phyloP scores from a whole-genome alignment of 2,888 invertebrate genomes.

The Nephrocerus scutellatus region DNA sequence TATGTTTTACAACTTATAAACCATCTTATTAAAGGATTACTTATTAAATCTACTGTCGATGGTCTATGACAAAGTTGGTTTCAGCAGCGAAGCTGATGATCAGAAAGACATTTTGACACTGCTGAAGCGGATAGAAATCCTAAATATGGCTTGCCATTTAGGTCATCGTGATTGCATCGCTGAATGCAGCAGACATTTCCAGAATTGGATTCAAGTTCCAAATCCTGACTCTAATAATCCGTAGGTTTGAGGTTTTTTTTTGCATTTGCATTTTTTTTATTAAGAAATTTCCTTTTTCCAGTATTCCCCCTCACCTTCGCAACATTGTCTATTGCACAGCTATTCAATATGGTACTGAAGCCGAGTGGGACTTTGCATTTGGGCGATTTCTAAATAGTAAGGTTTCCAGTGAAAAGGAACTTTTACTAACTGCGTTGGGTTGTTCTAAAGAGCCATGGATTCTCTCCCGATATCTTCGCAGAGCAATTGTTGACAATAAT shows the following conservation, averaged over 20 bases:
- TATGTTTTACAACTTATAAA: not conserved
- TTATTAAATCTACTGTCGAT: constrained; percentile 58
- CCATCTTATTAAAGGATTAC: constrained; percentile 57
- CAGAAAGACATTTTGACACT: constrained; percentile 58
- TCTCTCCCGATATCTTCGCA: constrained; percentile 61
- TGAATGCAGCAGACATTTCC: constrained; percentile 65
- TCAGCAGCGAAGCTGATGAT: constrained; percentile 55
- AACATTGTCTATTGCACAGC: constrained; percentile 82
- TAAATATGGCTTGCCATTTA: constrained; percentile 68
- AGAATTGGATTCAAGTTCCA: constrained; percentile 65
- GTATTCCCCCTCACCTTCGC: constrained; percentile 77
- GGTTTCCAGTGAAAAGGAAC: constrained; percentile 74
- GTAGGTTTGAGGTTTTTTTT: constrained; percentile 48
- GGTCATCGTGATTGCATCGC: constrained; percentile 67
- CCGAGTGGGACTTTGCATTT: constrained; percentile 87
- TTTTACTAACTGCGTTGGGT: constrained; percentile 68
- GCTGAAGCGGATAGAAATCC: constrained; percentile 63
- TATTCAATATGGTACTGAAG: constrained; percentile 70
- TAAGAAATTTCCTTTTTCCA: constrained; percentile 36
- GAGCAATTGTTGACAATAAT: constrained; percentile 64
- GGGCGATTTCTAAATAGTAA: constrained; percentile 66
- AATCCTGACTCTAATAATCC: constrained; percentile 69
- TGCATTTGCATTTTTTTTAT: not conserved
- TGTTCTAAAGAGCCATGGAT: constrained; percentile 81
- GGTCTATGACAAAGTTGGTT: constrained; percentile 64